A percentile compares a stretch with the other conserved stretches of the same genome.
Conservation (phyloP, 2,888 invertebrate species). For the Spilosoma lubricipeda region DNA sequence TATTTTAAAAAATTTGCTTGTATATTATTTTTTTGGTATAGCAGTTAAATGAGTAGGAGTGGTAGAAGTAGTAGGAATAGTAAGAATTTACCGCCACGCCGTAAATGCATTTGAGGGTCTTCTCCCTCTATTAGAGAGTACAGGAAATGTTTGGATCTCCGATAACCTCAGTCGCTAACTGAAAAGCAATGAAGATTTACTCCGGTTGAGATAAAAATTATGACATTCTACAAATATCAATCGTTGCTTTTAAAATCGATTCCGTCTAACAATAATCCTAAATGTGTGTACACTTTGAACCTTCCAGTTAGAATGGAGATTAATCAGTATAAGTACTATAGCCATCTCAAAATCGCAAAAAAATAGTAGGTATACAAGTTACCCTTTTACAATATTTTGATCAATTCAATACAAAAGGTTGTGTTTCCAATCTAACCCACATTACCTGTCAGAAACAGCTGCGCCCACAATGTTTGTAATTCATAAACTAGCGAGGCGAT, state of each 20-base stretch:
- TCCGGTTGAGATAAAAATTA: background rate
- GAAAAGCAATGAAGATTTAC: no score
- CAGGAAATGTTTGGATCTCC: background rate
- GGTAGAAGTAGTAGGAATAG: background rate
- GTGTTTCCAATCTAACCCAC: conserved; percentile 20
- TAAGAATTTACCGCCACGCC: no score
- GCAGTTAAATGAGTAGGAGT: no score
- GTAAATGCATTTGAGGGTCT: background rate
- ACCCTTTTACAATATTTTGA: conserved; percentile 4
- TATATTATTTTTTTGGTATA: no score
- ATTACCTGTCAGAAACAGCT: conserved; percentile 34
- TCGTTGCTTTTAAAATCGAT: background rate
- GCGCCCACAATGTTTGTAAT: conserved; percentile 34
- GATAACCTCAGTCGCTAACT: background rate
- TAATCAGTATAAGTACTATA: background rate
- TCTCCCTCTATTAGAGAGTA: background rate
- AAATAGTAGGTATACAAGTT: background rate
- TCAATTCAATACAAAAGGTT: conserved; percentile 12
- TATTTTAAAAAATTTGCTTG: no score
- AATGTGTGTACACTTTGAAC: background rate
- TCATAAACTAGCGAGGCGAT: conserved; percentile 38
- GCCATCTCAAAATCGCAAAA: background rate
- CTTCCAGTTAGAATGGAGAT: background rate
- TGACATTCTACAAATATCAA: background rate
- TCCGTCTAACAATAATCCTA: background rate